A percentile compares a stretch with the other conserved stretches of the same genome.
phyloP scores from a whole-genome alignment of 2,113 vertebrate species.

The Seriola dumerili region DNA sequence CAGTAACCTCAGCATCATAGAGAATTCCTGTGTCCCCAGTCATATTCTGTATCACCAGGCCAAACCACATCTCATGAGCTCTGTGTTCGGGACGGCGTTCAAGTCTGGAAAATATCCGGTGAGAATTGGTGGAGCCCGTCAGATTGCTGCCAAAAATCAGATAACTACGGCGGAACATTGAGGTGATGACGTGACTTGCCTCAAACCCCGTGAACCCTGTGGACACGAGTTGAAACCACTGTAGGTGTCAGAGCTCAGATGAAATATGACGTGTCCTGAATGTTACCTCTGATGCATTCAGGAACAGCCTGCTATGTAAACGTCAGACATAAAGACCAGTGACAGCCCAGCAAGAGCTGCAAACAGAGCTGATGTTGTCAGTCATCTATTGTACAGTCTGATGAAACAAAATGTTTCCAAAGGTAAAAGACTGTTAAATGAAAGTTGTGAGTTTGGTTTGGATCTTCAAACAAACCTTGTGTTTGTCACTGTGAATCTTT shows the following conservation, averaged over 20 bases:
- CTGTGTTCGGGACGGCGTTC: conserved; percentile 8
- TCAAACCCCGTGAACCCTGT: conserved; percentile 18
- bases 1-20: not conserved
- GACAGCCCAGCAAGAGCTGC: no score
- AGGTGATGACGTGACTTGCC: conserved; percentile 20
- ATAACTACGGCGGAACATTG: conserved; percentile 12
- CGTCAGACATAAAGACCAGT: not conserved
- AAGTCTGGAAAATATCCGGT: conserved; percentile 46
- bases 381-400: no score
- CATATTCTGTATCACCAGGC: conserved; percentile 11
- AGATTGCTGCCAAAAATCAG: conserved; percentile 26
- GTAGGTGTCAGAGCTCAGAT: not conserved
- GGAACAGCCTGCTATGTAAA: not conserved
- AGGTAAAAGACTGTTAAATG: no score
- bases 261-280: not conserved
- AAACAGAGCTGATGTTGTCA: not conserved
- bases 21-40: not conserved
- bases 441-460: not conserved
- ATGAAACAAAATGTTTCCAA: no score
- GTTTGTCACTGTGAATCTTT: not conserved
- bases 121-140: conserved; percentile 6
- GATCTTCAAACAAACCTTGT: not conserved
- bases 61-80: conserved; percentile 45
- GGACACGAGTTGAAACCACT: not conserved
- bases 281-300: not conserved